Evolutionary conservation across 2,797 vertebrate genomes (phyloP).

Genomic region (Sciurus vulgaris): DNA sequence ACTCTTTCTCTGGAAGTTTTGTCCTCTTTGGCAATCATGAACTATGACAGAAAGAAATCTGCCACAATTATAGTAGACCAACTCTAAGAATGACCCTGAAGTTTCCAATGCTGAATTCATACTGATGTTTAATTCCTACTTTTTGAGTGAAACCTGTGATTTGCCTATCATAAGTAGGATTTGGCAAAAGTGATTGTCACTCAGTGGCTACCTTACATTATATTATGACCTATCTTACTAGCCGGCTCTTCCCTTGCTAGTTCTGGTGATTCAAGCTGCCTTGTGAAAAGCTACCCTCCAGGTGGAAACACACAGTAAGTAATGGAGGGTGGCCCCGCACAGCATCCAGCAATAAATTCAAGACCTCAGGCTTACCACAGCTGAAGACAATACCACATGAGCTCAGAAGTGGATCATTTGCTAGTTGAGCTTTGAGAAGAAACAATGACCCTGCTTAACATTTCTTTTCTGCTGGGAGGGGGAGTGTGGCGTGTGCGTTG

Average conservation of each 20-base stretch:
- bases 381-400: neutral
- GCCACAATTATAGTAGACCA: neutral
- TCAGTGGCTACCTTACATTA: too few relatives aligned
- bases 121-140: neutral
- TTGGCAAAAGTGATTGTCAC: neutral
- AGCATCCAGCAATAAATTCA: neutral
- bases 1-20: too few relatives aligned
- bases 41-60: neutral
- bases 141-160: too few relatives aligned
- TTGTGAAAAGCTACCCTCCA: neutral
- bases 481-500: too few relatives aligned
- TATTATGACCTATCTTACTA: neutral
- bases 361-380: neutral
- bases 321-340: neutral
- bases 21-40: neutral
- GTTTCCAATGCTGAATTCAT: neutral
- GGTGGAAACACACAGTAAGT: too few relatives aligned
- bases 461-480: too few relatives aligned
- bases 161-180: neutral
- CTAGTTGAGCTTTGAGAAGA: neutral
- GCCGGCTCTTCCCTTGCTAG: neutral
- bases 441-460: neutral
- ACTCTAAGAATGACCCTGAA: neutral
- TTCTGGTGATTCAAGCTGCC: neutral
- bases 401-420: neutral